Conservation (phyloP, 2,113 vertebrate genomes). For the Phaethornis superciliosus region DNA sequence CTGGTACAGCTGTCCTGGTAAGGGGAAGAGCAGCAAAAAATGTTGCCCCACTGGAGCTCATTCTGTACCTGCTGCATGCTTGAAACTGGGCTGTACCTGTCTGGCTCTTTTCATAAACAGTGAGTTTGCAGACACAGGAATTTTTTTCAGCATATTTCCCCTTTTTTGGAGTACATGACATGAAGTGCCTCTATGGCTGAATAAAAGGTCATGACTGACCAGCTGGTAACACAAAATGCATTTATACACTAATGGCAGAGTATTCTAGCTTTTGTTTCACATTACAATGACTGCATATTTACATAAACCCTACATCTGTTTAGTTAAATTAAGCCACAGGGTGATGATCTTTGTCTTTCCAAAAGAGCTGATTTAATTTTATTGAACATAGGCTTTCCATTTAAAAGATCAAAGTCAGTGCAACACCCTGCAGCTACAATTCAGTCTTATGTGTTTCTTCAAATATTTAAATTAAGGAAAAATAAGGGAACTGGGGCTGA, state of each 20-base stretch:
- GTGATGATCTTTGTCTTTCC: conserved; percentile 41
- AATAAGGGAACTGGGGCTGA: background rate
- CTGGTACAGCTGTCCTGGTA: background rate
- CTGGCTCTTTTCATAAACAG: background rate
- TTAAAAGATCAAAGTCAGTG: conserved; percentile 57
- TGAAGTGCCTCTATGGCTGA: background rate
- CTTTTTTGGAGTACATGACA: background rate
- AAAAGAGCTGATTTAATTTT: conserved; percentile 22
- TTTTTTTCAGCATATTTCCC: background rate
- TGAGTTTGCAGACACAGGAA: background rate
- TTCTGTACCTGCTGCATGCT: background rate
- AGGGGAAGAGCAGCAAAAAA: background rate
- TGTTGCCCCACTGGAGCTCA: background rate
- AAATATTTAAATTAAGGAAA: conserved; percentile 23
- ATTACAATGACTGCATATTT: conserved; percentile 15
- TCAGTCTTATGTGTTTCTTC: conserved; percentile 9
- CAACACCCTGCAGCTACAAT: conserved; percentile 8
- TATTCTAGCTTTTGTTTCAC: conserved; percentile 35
- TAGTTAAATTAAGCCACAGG: conserved; percentile 42
- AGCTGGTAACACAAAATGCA: background rate
- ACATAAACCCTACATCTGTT: conserved; percentile 40
- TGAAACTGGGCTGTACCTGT: background rate
- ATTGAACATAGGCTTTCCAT: conserved; percentile 33
- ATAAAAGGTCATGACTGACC: conserved; percentile 21
- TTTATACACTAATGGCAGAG: background rate